Evolutionary conservation across 2,888 invertebrate species (phyloP), one percentile per base, ranked within the genome.

Genomic region (Caenorhabditis virilis): DNA sequence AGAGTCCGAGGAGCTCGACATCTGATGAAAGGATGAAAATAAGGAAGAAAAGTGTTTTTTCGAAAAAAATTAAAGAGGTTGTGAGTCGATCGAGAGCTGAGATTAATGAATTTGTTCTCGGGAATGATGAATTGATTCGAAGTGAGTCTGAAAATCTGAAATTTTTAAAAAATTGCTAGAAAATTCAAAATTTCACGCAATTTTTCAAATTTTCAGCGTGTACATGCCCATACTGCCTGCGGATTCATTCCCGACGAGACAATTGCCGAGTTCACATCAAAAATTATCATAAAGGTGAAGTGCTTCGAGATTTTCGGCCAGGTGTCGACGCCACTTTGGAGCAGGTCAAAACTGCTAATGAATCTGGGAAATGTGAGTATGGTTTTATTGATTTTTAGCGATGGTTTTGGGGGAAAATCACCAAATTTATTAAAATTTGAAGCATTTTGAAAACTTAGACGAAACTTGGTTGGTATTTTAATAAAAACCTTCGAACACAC

Each of bases 221-320:
- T 42, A 43, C 59, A 20, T 64, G 64, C n/a, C 64, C 64, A 22
- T 64, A 64, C 38, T 64, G 64, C 25, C 47, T 64, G 11, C 52
- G 53, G 33, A 64, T 64, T 36, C 56, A 57, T 33, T 64, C 64
- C 9, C 36, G 64, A 30, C 38, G 64, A 15, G 64, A 64, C 30
- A 64, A 64, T 22, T 23, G 46, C 6, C 26, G 59, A 18, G 50
- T 45, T 5, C 64, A 64, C 39, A 64, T 64, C n/a, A 64, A 59
- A 38, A 58, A 43, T 5, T 27, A 47, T 22, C 64, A 64, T 33
- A 36, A 23, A 18, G 55, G 46, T 6, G n/a, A 25, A 22, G 25
- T 22, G 35, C 15, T 64, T 22, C 39, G 64, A 0, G 58, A 54
- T 22, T 64, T 59, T 16, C 23, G 25, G 3, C 6, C 18, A 15